Evolutionary conservation across 2,888 invertebrate species (phyloP).

Genomic region (Acrobasis consociella): DNA sequence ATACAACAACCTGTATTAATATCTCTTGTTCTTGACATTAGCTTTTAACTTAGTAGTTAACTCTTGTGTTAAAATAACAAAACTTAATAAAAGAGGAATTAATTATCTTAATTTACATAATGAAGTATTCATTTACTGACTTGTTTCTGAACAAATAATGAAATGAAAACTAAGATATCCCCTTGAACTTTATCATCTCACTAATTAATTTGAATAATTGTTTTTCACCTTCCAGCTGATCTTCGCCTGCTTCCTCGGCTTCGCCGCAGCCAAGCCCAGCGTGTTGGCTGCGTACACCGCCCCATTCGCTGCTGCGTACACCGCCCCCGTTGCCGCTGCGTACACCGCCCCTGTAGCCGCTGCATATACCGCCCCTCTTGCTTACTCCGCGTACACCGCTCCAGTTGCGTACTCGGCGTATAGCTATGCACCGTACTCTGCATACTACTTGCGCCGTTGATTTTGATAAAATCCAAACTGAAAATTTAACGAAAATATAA

Average conservation of each 20-base stretch:
- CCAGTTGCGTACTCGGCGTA: conserved; percentile 56
- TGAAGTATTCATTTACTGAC: too few species aligned
- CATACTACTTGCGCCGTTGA: conserved; percentile 38
- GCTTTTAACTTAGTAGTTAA: too few species aligned
- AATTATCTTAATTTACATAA: too few species aligned
- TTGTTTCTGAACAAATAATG: too few species aligned
- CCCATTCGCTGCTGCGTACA: conserved; percentile 56
- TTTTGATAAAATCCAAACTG: conserved; percentile 29
- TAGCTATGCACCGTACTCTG: conserved; percentile 54
- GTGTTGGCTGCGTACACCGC: conserved; percentile 50
- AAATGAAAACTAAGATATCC: too few species aligned
- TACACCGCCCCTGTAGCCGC: conserved; percentile 58
- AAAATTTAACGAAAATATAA: background rate
- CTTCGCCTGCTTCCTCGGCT: conserved; percentile 74
- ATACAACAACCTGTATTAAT: too few species aligned
- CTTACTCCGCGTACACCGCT: conserved; percentile 56
- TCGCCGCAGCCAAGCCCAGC: conserved; percentile 71
- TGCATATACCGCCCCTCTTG: conserved; percentile 51
- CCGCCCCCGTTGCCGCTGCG: conserved; percentile 53
- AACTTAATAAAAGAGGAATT: too few species aligned
- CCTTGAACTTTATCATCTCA: too few species aligned
- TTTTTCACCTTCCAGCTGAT: conserved; percentile 58
- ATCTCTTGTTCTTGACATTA: too few species aligned
- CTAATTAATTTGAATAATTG: conserved; percentile 15
- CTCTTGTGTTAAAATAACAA: too few species aligned